These are phyloP conservation scores for Xiphias gladius DNA, from an alignment of 2,113 vertebrate genomes.

Conservation along the genomic window DNA sequence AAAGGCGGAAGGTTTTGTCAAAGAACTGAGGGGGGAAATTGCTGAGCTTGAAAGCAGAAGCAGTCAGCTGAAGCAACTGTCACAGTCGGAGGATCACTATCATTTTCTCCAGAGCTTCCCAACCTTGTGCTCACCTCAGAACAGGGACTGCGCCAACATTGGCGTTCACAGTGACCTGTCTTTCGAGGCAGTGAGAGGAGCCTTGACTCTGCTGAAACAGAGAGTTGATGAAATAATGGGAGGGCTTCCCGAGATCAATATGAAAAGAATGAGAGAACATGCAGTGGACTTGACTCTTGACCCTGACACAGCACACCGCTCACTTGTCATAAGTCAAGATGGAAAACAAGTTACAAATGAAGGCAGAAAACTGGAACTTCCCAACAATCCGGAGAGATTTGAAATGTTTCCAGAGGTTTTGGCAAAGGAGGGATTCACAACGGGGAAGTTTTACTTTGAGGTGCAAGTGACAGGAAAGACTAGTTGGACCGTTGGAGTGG, in stretches of 20 bases:
- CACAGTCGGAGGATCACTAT: constrained; percentile 45
- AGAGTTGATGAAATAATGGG: constrained; percentile 3
- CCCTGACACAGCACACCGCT: constrained; percentile 35
- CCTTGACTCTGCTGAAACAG: not conserved
- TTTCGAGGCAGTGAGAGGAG: not conserved
- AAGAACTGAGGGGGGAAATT: constrained; percentile 43
- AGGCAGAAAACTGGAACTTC: not conserved
- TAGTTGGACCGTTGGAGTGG: constrained; percentile 68
- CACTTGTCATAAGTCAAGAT: constrained; percentile 38
- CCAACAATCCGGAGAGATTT: constrained; percentile 48
- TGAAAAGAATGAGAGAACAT: constrained; percentile 36
- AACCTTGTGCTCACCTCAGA: not conserved
- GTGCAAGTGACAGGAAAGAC: constrained; percentile 62
- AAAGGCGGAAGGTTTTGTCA: constrained; percentile 33
- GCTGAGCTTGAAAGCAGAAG: constrained; percentile 36
- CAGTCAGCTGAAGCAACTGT: constrained; percentile 44
- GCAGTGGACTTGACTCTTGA: constrained; percentile 58
- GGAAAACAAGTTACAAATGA: constrained; percentile 32
- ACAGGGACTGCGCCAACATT: not conserved
- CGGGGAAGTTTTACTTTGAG: constrained; percentile 70
- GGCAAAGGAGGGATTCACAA: constrained; percentile 42
- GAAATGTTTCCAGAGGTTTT: not conserved
- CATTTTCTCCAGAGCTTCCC: constrained; percentile 42
- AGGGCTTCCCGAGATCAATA: constrained; percentile 31
- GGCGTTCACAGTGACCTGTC: not conserved